Evolutionary conservation across 2,113 vertebrate species (phyloP).

Genomic region (Coregonus clupeaformis): DNA sequence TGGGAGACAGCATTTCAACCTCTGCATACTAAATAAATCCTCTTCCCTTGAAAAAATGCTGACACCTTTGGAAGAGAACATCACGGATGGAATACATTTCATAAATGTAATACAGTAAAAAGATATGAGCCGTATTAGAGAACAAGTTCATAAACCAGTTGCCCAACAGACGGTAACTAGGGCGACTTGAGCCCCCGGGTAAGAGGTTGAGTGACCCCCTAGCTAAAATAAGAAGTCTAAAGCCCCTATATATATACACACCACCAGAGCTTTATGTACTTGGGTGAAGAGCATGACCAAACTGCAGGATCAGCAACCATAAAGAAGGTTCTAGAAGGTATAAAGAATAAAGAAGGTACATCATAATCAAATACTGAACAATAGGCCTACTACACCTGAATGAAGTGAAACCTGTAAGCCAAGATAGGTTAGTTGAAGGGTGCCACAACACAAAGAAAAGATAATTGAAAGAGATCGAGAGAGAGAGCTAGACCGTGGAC

Average conservation of each 20-base stretch:
- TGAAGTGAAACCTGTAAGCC: too few relatives aligned
- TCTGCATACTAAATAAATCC: neutral
- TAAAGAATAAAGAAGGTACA: conserved; percentile 17
- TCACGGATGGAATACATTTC: too few relatives aligned
- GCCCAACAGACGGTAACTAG: neutral
- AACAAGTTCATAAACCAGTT: neutral
- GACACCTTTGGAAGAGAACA: too few relatives aligned
- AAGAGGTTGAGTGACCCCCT: conserved; percentile 5
- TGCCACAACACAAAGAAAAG: conserved; percentile 4
- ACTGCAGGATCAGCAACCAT: neutral
- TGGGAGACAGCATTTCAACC: neutral
- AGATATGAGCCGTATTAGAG: neutral
- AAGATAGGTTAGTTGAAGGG: too few relatives aligned
- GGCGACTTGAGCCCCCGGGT: neutral
- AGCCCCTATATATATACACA: neutral
- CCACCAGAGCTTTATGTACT: neutral
- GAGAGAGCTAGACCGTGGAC: conserved; percentile 3
- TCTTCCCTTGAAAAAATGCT: neutral
- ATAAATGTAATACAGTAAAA: too few relatives aligned
- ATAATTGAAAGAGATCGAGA: neutral
- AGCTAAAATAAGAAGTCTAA: conserved; percentile 24
- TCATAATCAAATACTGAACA: neutral
- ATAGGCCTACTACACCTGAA: neutral
- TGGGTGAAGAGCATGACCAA: neutral
- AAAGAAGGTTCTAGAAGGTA: conserved; percentile 15